Conservation (phyloP, 2,797 vertebrate genomes). For the Balearica regulorum region DNA sequence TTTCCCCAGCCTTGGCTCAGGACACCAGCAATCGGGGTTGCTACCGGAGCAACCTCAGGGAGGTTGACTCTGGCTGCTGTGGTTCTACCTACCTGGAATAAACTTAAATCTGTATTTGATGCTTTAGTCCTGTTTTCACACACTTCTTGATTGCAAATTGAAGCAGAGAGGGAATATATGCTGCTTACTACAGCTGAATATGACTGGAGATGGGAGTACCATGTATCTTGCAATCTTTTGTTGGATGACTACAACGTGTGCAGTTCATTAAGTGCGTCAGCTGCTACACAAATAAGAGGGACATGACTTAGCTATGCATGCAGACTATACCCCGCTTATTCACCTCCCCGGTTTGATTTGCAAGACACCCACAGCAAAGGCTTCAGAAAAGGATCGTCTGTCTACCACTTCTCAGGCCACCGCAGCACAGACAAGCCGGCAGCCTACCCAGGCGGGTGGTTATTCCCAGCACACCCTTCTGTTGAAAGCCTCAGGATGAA, state of each 20-base stretch:
- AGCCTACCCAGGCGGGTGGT: neutral
- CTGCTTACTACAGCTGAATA: neutral
- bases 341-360: neutral
- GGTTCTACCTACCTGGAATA: neutral
- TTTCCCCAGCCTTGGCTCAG: neutral
- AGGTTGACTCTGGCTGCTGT: neutral
- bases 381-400: neutral
- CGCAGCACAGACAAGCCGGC: neutral
- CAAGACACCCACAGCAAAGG: neutral
- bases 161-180: neutral
- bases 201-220: neutral
- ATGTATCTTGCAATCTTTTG: neutral
- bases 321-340: neutral
- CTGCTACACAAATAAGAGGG: neutral
- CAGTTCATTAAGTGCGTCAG: neutral
- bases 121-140: neutral
- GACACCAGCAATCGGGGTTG: neutral
- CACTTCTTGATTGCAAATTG: neutral
- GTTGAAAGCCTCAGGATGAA: neutral
- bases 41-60: neutral
- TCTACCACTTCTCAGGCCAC: neutral
- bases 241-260: fast-evolving
- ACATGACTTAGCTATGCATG: neutral
- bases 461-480: neutral
- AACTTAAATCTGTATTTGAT: neutral